Base-by-base conservation (phyloP, 2,888 invertebrate species). In the Antheraea yamamai region DNA sequence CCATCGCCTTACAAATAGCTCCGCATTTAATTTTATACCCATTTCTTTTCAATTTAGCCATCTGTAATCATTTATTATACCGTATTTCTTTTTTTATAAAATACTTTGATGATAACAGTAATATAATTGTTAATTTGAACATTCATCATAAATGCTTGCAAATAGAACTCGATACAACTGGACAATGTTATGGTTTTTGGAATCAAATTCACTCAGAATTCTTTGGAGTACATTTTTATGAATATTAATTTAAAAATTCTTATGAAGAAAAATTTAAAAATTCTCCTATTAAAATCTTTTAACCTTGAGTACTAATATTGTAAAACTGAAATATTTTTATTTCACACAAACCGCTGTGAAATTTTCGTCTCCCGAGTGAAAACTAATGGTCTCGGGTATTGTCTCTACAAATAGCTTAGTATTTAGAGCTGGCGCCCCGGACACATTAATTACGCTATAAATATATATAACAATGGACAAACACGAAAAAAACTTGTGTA, bases 381-480 rank as follows among this genome's bases (percentile, higher is more conserved):
- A 79, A 78, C 76, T 81, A 77, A 75, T 75, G 68, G 76, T 75
- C 73, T 64, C 23, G 71, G 61, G 68, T 70, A 75, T 75, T 73
- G 75, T 78, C 75, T 79, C 81, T 79, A 79, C 83, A 84, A 86
- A 87, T 86, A 86, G 84, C 82, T 77, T 77, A 76, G 82, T 79
- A 80, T 85, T 85, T 82, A 84, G 80, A 80, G 78, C 79, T 81
- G 85, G 87, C 87, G 87, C 86, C 83, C 76, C 85, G 85, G 82
- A 86, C 87, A 81, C 87, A 87, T 87, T 87, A 87, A 87, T 87
- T 87, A 87, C 84, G 80, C 85, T 87, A 86, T 87, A 87, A 87
- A 87, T 87, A 87, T 81, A 80, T 79, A 83, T 83, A 80, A 81
- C 79, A 81, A 83, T 74, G 78, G 75, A 77, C 77, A 78, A 80